phyloP scores from a whole-genome alignment of 2,888 invertebrate species.

The Ditylenchus weischeri region DNA sequence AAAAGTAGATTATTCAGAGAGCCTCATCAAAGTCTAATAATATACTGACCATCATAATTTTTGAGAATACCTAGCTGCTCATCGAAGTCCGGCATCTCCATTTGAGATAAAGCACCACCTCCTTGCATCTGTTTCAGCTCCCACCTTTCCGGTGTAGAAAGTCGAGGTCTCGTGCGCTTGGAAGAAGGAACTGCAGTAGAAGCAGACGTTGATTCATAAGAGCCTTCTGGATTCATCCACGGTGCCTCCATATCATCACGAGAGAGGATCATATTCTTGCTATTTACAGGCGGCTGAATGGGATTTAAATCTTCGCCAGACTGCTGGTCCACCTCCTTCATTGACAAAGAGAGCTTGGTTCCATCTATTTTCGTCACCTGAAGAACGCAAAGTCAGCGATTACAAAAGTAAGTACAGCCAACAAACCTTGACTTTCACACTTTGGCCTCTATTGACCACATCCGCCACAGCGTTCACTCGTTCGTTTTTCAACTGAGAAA shows the following conservation, averaged over 20 bases:
- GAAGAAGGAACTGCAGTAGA: slow-evolving; percentile 11
- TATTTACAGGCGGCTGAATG: slow-evolving; percentile 26
- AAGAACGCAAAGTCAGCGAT: not conserved
- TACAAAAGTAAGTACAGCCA: not conserved
- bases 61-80: slow-evolving; percentile 83
- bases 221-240: slow-evolving; percentile 47
- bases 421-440: slow-evolving; percentile 71
- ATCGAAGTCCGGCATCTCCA: slow-evolving; percentile 93
- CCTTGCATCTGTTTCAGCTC: slow-evolving; percentile 94
- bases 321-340: slow-evolving; percentile 80
- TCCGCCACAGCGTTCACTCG: slow-evolving; percentile 89
- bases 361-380: slow-evolving; percentile 77
- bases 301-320: slow-evolving; percentile 93
- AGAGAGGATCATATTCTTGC: slow-evolving; percentile 38
- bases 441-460: slow-evolving; percentile 82
- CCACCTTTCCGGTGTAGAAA: slow-evolving; percentile 92
- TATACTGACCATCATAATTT: slow-evolving; percentile 44
- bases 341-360: slow-evolving; percentile 76
- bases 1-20: slow-evolving; percentile 11
- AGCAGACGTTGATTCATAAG: slow-evolving; percentile 13
- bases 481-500: slow-evolving; percentile 68
- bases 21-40: slow-evolving; percentile 1
- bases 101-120: slow-evolving; percentile 71
- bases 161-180: slow-evolving; percentile 65
- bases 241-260: slow-evolving; percentile 44